Percentiles rank a stretch among this genome's conserved stretches.
Evolutionary conservation across 2,888 invertebrate genomes (phyloP).

Genomic region (Lepidochitona cinerea): DNA sequence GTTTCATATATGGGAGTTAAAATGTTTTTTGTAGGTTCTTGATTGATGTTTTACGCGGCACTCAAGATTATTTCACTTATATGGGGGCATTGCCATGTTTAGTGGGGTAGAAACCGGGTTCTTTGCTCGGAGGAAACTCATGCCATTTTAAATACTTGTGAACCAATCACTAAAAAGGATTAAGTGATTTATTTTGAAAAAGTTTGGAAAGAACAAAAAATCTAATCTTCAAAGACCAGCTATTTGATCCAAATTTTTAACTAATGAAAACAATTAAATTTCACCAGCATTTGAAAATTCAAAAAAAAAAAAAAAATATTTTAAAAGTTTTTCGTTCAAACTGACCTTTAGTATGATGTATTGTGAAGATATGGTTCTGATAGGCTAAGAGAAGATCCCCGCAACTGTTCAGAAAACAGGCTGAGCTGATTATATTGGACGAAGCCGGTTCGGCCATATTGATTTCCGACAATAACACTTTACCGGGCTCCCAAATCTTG

Average conservation of each 20-base stretch:
- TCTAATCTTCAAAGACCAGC: not conserved
- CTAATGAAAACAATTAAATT: no score
- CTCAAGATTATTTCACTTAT: no score
- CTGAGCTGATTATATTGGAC: conserved; percentile 42
- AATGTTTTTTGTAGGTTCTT: no score
- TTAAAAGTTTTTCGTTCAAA: not conserved
- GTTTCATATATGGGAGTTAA: no score
- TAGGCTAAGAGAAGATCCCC: conserved; percentile 63
- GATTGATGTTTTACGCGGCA: no score
- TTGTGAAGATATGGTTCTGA: conserved; percentile 65
- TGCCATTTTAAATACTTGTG: no score
- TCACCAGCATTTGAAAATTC: no score
- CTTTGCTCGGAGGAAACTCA: no score
- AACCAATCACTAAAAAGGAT: no score
- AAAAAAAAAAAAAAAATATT: not conserved
- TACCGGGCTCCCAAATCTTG: conserved; percentile 63
- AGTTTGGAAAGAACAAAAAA: not conserved
- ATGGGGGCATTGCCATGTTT: no score
- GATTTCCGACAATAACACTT: conserved; percentile 61
- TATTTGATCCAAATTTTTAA: no score
- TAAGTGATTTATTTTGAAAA: not conserved
- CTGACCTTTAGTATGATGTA: conserved; percentile 57
- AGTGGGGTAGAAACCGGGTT: no score
- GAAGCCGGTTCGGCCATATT: conserved; percentile 31
- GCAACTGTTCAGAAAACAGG: conserved; percentile 60